Conservation (phyloP, 2,888 invertebrate species). For the Andrena haemorrhoa region DNA sequence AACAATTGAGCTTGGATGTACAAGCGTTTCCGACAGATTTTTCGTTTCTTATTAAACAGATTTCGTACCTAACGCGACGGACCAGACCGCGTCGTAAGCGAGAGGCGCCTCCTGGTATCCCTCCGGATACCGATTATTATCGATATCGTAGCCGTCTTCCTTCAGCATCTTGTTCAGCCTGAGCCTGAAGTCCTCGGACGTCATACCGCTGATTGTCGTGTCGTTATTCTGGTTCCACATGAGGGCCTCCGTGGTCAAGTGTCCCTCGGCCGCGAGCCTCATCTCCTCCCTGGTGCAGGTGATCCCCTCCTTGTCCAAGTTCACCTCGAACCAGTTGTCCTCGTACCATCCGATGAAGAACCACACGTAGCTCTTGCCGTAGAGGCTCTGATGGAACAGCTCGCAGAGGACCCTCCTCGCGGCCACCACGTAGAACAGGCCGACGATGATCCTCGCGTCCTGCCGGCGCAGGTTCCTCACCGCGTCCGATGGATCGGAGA, state of each 20-base stretch:
- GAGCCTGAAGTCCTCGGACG: slow-evolving; percentile 95
- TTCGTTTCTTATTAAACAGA: not conserved
- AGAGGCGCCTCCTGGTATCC: slow-evolving; percentile 99
- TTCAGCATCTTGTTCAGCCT: slow-evolving; percentile 93
- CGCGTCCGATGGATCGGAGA: slow-evolving; percentile 98
- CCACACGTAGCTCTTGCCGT: slow-evolving; percentile 99
- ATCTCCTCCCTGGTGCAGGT: slow-evolving; percentile 97
- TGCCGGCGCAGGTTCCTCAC: slow-evolving; percentile 97
- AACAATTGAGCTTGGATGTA: no score
- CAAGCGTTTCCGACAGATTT: no score
- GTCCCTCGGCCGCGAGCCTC: slow-evolving; percentile 97
- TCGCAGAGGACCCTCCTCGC: slow-evolving; percentile 98
- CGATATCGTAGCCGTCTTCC: slow-evolving; percentile 93
- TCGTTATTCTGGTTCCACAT: slow-evolving; percentile 99
- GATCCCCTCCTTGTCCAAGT: slow-evolving; percentile 93
- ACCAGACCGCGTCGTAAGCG: slow-evolving; percentile 99
- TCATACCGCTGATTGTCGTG: slow-evolving; percentile 98
- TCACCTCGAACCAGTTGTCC: slow-evolving; percentile 98
- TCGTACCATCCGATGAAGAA: slow-evolving; percentile 99
- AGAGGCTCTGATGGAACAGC: slow-evolving; percentile 96
- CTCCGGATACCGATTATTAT: slow-evolving; percentile 94
- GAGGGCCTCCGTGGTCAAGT: slow-evolving; percentile 98
- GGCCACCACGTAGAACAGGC: slow-evolving; percentile 99
- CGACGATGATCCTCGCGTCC: slow-evolving; percentile 99
- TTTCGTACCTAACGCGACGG: slow-evolving; percentile 94